A percentile compares a stretch with the other conserved stretches of the same genome.
Conservation (phyloP, 92 coral and sea anemone genomes). For the Zoanthus gigantus region DNA sequence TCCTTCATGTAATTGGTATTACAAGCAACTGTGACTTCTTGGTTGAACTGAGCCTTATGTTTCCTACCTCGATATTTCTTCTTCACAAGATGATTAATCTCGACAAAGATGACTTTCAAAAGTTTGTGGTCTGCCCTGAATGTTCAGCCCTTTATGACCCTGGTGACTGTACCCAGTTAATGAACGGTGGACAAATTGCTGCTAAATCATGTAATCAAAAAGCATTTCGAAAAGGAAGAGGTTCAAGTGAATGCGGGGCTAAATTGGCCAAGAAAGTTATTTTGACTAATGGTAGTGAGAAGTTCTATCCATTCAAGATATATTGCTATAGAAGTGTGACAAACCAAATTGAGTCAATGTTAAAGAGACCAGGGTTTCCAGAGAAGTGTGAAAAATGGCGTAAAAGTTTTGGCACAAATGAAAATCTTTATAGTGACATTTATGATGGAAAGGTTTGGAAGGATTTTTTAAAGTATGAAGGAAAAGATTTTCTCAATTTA, state of each 20-base stretch:
- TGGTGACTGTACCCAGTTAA: slow-evolving; percentile 51
- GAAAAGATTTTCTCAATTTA: background rate
- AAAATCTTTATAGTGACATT: background rate
- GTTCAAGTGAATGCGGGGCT: slow-evolving; percentile 25
- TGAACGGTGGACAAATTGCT: background rate
- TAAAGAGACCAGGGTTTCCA: slow-evolving; percentile 22
- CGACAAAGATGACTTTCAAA: slow-evolving; percentile 64
- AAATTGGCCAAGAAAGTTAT: slow-evolving; percentile 31
- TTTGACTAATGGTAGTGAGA: slow-evolving; percentile 11
- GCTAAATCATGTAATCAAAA: slow-evolving; percentile 2
- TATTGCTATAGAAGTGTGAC: slow-evolving; percentile 38
- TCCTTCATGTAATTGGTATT: slow-evolving; percentile 58
- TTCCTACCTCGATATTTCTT: slow-evolving; percentile 66
- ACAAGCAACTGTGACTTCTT: slow-evolving; percentile 54
- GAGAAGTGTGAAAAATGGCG: too few species aligned
- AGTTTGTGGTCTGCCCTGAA: slow-evolving; percentile 67
- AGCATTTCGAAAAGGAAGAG: slow-evolving; percentile 25
- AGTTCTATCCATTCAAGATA: slow-evolving; percentile 25
- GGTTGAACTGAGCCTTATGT: slow-evolving; percentile 56
- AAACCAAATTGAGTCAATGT: slow-evolving; percentile 26
- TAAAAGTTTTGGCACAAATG: too few species aligned
- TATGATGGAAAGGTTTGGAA: slow-evolving; percentile 23
- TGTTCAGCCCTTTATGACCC: slow-evolving; percentile 52
- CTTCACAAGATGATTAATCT: slow-evolving; percentile 52
- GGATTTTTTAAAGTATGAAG: background rate